phyloP scores from a whole-genome alignment of 2,888 invertebrate species.

The Terebella lapidaria region DNA sequence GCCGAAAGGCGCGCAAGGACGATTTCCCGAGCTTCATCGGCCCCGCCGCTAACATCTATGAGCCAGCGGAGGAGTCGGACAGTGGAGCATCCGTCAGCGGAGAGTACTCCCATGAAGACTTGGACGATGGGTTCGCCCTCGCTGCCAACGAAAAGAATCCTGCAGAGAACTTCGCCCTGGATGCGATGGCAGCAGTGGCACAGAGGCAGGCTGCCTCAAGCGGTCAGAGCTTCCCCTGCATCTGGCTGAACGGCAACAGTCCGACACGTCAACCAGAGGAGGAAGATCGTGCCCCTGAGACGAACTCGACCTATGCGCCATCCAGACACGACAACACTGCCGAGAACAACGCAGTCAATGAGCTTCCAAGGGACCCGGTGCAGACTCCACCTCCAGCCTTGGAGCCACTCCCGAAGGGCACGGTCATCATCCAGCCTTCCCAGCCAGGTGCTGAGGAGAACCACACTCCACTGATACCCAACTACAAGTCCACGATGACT shows the following conservation, averaged over 20 bases:
- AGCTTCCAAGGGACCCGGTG: background rate
- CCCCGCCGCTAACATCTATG: background rate
- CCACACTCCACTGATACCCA: background rate
- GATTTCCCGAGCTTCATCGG: background rate
- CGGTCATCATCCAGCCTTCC: background rate
- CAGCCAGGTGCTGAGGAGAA: background rate
- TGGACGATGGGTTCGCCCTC: background rate
- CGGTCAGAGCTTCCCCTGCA: conserved; percentile 6
- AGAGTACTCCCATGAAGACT: background rate
- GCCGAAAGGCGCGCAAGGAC: conserved; percentile 1
- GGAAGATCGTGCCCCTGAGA: background rate
- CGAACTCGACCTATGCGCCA: background rate
- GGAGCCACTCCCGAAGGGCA: background rate
- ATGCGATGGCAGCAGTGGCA: background rate
- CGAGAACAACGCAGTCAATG: background rate
- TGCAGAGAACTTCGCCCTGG: background rate
- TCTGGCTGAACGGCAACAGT: conserved; percentile 8
- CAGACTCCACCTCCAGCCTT: background rate
- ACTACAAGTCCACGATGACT: background rate
- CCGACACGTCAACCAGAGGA: background rate
- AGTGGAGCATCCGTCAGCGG: too few species aligned
- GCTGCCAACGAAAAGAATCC: background rate
- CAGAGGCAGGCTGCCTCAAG: background rate
- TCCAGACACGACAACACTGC: background rate
- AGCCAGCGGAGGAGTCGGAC: too few species aligned